phyloP scores from a whole-genome alignment of 1,140 invertebrate genomes.

The Cherax destructor region DNA sequence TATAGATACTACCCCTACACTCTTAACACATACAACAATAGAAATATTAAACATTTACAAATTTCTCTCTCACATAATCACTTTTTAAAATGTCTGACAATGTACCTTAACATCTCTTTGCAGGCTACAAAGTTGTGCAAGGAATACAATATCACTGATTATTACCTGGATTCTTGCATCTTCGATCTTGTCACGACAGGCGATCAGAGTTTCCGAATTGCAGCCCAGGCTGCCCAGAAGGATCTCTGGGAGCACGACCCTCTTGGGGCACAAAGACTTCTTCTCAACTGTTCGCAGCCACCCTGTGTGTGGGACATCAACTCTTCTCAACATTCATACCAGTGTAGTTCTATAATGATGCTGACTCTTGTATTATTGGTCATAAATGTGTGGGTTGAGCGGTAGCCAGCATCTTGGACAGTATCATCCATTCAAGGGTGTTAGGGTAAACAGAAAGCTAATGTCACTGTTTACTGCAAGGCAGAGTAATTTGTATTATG shows the following conservation, averaged over 20 bases:
- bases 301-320: constrained; percentile 62
- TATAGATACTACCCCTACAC: too few species aligned
- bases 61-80: too few species aligned
- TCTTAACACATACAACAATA: too few species aligned
- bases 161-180: constrained; percentile 80
- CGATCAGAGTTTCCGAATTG: constrained; percentile 76
- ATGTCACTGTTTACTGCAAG: not conserved
- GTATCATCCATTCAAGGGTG: not conserved
- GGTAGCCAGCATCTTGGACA: constrained; percentile 6
- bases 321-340: constrained; percentile 17
- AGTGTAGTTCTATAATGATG: not conserved
- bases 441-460: not conserved
- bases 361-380: constrained; percentile 1
- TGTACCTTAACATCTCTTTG: constrained; percentile 72
- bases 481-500: not conserved
- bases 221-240: constrained; percentile 77
- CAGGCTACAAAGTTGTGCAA: constrained; percentile 75
- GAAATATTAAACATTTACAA: too few species aligned
- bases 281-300: constrained; percentile 67
- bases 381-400: not conserved
- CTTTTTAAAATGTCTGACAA: not conserved
- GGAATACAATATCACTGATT: constrained; percentile 76
- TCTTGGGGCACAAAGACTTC: constrained; percentile 58
- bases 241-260: constrained; percentile 77
- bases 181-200: constrained; percentile 80